Base-by-base conservation (phyloP, 2,113 vertebrate species). In the Daphoenositta chrysoptera region DNA sequence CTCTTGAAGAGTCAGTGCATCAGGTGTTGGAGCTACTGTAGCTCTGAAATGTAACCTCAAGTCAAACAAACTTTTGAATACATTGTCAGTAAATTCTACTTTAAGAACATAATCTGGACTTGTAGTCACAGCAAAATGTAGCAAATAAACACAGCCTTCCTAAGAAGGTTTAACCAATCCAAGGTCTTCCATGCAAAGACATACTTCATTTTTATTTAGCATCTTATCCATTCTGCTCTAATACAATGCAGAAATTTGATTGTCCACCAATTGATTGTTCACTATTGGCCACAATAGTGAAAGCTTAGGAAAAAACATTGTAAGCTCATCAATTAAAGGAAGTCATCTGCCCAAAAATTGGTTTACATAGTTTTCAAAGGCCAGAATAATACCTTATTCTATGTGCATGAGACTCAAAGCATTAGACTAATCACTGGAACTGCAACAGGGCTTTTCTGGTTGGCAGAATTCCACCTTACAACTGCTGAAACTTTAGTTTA, bases 331-430 rank as follows among this genome's bases (percentile, higher is more conserved):
- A 33, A 58, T 28, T 58, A 44, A n/a, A 57, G 37, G 33, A 80
- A 66, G n/a, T 57, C 3, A 79, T 47, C 39, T 58, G n/a, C 48
- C 33, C 54, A 17, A 69, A 28, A 33, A 53, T 73, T 3, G 9
- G 35, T 17, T 81, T 73, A 21, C 5, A 11, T 1, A 2, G 6
- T 37, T 92, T 58, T 82, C 44, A 82, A 81, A 64, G 42, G 33
- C 28, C 69, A 77, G 30, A 72, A 60, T 14, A 58, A 21, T 11
- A 76, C 15, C 16, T 83, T 72, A 47, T 58, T 92, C 35, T 22
- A 24, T 0, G 0, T 28, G 17, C 33, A 45, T 4, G 1, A 48
- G 44, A 17, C 26, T 42, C 42, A 27, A 48, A 89, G 22, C 26
- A 28, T 69, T 8, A 47, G 7, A 45, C 7, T 76, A 20, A 51